A percentile compares a stretch with the other conserved stretches of the same genome.
These are phyloP conservation scores for Phylloscopus whistleri DNA, from an alignment of 2,113 vertebrate species.

Conservation along the genomic window DNA sequence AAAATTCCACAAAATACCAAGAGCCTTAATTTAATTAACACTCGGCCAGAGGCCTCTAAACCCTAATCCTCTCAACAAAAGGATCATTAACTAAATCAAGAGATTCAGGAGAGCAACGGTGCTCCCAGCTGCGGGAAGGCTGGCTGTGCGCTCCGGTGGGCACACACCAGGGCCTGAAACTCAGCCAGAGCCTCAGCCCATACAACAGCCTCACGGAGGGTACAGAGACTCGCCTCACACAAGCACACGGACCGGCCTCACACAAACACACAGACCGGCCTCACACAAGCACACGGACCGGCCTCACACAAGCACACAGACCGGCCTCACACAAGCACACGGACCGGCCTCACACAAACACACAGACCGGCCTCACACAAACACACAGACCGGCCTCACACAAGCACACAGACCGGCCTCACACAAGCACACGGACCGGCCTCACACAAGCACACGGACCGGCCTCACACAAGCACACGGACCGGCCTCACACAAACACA, in stretches of 20 bases:
- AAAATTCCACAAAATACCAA: neutral
- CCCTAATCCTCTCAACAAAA: slow-evolving; percentile 44
- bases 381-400: neutral
- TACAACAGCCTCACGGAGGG: rapidly evolving
- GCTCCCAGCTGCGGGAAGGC: neutral
- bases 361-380: no score
- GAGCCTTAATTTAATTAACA: slow-evolving; percentile 50
- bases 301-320: rapidly evolving
- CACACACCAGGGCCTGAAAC: neutral
- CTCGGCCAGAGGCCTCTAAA: slow-evolving; percentile 38
- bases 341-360: rapidly evolving
- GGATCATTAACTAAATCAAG: slow-evolving; percentile 43
- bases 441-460: rapidly evolving
- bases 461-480: rapidly evolving
- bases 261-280: rapidly evolving
- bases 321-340: rapidly evolving
- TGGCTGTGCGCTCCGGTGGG: neutral
- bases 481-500: rapidly evolving
- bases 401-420: rapidly evolving
- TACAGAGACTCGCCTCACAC: rapidly evolving
- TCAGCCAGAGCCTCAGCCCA: neutral
- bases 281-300: no score
- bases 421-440: rapidly evolving
- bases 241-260: rapidly evolving
- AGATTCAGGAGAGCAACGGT: neutral